These are phyloP conservation scores for Dioctria rufipes DNA, from an alignment of 2,888 invertebrate genomes.

Conservation along the genomic window DNA sequence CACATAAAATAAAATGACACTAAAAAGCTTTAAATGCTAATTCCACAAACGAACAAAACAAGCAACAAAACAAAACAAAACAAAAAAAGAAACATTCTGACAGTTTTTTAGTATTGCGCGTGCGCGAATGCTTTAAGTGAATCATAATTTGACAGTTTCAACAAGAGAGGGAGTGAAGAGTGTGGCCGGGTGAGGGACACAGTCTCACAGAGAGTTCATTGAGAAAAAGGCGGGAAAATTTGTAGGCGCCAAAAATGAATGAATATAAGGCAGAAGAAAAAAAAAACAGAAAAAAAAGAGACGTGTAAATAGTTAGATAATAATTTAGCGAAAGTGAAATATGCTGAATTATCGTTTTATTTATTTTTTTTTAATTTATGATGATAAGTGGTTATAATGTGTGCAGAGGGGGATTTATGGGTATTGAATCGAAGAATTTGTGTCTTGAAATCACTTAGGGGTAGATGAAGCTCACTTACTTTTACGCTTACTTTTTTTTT, in stretches of 20 bases:
- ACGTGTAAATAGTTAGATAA: slow-evolving; percentile 44
- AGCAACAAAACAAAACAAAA: too few species aligned
- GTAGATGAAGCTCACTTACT: too few species aligned
- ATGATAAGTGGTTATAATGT: background rate
- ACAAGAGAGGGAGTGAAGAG: slow-evolving; percentile 36
- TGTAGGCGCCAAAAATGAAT: slow-evolving; percentile 45
- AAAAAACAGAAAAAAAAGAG: slow-evolving; percentile 15
- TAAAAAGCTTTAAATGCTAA: slow-evolving; percentile 40
- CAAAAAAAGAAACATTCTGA: background rate
- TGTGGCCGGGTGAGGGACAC: slow-evolving; percentile 8
- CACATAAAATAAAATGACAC: slow-evolving; percentile 36
- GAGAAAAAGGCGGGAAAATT: slow-evolving; percentile 43
- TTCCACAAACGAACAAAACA: slow-evolving; percentile 17
- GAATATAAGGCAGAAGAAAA: slow-evolving; percentile 5
- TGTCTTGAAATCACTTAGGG: background rate
- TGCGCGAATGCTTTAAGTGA: slow-evolving; percentile 47
- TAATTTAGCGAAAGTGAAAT: slow-evolving; percentile 29
- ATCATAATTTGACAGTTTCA: slow-evolving; percentile 21
- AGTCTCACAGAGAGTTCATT: slow-evolving; percentile 32
- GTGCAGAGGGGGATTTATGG: background rate
- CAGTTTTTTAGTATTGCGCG: slow-evolving; percentile 24
- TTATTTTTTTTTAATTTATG: slow-evolving; percentile 25
- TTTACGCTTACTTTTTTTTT: too few species aligned
- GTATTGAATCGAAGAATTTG: background rate
- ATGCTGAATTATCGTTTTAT: slow-evolving; percentile 12